phyloP scores from a whole-genome alignment of 2,113 vertebrate genomes.

The Columba livia region DNA sequence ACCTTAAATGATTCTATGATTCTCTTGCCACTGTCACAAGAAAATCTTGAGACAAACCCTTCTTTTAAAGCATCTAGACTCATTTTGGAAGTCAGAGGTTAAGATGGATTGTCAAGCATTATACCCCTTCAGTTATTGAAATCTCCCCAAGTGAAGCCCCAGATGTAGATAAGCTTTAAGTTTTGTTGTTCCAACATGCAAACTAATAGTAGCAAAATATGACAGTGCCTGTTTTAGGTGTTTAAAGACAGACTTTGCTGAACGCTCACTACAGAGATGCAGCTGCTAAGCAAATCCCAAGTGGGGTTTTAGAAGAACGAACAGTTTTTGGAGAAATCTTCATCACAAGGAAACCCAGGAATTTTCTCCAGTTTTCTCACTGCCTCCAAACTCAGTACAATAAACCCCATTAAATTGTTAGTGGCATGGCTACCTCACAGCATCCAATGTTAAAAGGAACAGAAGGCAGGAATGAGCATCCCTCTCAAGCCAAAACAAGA shows the following conservation, averaged over 20 bases:
- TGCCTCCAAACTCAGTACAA: neutral
- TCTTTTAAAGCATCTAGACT: neutral
- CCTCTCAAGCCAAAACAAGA: too few species aligned
- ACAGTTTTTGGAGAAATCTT: neutral
- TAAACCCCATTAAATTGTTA: neutral
- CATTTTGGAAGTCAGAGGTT: neutral
- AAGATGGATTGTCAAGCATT: neutral
- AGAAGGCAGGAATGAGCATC: neutral
- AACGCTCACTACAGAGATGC: neutral
- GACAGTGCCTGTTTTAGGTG: neutral
- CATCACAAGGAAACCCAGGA: neutral
- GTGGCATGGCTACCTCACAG: neutral
- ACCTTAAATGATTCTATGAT: neutral
- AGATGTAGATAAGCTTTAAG: accelerated
- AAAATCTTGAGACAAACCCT: neutral
- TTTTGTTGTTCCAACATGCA: neutral
- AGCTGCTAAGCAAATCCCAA: neutral
- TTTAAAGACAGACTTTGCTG: neutral
- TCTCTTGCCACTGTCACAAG: neutral
- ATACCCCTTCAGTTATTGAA: neutral
- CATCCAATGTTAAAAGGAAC: accelerated
- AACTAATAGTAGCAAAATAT: neutral
- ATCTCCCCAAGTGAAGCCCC: neutral
- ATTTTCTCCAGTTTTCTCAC: neutral
- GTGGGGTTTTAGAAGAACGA: neutral